Conservation (phyloP, 2,888 invertebrate genomes). For the Luffia ferchaultella region DNA sequence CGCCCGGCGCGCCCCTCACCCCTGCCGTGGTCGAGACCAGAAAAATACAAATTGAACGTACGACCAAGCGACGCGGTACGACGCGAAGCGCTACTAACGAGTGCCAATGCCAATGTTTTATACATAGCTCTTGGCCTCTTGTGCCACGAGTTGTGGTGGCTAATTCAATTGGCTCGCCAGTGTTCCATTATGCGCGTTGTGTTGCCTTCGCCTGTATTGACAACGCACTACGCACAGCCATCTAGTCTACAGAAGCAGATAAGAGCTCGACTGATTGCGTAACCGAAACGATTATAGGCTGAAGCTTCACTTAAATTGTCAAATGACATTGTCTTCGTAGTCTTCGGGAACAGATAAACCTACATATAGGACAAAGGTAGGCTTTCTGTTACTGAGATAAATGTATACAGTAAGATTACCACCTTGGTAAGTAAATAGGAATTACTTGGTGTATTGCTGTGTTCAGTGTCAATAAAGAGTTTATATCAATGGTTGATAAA, state of each 20-base stretch:
- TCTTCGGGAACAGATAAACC: too few relatives aligned
- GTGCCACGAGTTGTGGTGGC: not conserved
- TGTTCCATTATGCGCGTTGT: slow-evolving; percentile 2
- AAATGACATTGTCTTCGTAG: too few relatives aligned
- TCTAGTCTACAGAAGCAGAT: too few relatives aligned
- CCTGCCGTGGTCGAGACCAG: slow-evolving; percentile 32
- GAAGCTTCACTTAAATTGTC: too few relatives aligned
- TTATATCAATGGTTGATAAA: too few relatives aligned
- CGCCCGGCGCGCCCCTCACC: slow-evolving; percentile 39
- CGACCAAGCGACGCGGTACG: slow-evolving; percentile 5
- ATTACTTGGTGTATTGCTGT: too few relatives aligned
- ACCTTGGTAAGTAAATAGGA: too few relatives aligned
- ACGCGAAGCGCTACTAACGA: slow-evolving; percentile 25
- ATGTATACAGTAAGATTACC: too few relatives aligned
- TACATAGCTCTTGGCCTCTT: slow-evolving; percentile 25
- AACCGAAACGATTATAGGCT: slow-evolving; percentile 14
- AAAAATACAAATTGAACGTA: slow-evolving; percentile 28
- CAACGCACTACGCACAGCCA: too few relatives aligned
- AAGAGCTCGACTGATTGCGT: slow-evolving; percentile 9
- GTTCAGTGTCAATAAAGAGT: too few relatives aligned
- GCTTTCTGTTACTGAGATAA: too few relatives aligned
- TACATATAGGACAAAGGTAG: too few relatives aligned
- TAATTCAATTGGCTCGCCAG: not conserved
- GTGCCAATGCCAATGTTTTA: slow-evolving; percentile 30
- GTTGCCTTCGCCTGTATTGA: not conserved